Percentiles rank a stretch among this genome's conserved stretches.
phyloP scores from a whole-genome alignment of 2,113 vertebrate genomes.

The Chitala chitala region DNA sequence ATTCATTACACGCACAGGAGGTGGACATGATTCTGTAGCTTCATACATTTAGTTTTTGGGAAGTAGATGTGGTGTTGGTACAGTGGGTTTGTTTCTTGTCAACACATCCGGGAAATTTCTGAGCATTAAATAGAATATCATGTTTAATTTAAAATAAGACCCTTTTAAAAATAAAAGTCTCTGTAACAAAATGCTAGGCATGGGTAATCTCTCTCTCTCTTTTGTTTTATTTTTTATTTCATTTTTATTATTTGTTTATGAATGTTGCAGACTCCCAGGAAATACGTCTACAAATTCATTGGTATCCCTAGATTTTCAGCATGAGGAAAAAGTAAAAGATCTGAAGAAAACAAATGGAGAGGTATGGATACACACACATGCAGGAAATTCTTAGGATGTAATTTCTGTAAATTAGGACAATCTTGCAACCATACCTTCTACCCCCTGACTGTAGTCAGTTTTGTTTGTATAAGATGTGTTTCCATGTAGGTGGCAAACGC shows the following conservation, averaged over 20 bases:
- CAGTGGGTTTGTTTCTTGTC: conserved; percentile 11
- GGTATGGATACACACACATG: conserved; percentile 39
- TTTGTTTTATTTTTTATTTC: neutral
- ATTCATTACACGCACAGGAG: too few relatives aligned
- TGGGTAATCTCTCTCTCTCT: too few relatives aligned
- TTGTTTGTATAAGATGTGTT: neutral
- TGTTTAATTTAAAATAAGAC: too few relatives aligned
- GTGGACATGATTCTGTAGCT: neutral
- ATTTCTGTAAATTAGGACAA: neutral
- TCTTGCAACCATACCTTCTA: neutral
- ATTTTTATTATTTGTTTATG: neutral
- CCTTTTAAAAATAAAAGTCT: too few relatives aligned
- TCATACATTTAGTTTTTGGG: neutral
- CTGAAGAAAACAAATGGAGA: conserved; percentile 61
- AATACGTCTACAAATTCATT: conserved; percentile 28
- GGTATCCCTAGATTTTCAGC: conserved; percentile 40
- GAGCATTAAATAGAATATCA: neutral
- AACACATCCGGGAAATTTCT: conserved; percentile 1
- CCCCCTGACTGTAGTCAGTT: neutral
- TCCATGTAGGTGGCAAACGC: neutral
- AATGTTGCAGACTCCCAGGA: conserved; percentile 27
- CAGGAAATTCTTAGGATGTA: too few relatives aligned
- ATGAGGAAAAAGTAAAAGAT: conserved; percentile 37
- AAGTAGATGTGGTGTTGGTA: neutral
- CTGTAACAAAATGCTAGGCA: too few relatives aligned